These are phyloP conservation scores for Sebastes cheni DNA, from an alignment of 2,797 vertebrate genomes.

Conservation along the genomic window DNA sequence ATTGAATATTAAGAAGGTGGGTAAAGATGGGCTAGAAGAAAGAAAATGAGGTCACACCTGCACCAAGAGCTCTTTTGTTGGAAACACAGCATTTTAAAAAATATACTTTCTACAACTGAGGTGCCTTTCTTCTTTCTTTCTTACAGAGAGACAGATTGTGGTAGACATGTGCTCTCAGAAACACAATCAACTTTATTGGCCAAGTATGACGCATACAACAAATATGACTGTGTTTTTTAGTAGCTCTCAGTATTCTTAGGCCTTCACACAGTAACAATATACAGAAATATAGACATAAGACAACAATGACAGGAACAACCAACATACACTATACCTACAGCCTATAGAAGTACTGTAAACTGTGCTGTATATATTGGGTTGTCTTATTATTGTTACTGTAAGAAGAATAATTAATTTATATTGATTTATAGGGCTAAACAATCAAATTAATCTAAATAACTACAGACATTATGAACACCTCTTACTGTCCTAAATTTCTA, in stretches of 20 bases:
- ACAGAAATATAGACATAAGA: neutral
- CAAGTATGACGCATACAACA: neutral
- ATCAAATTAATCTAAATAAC: neutral
- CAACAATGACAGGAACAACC: neutral
- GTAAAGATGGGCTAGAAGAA: neutral
- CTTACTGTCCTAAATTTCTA: neutral
- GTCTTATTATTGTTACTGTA: neutral
- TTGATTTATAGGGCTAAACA: neutral
- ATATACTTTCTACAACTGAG: neutral
- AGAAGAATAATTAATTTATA: neutral
- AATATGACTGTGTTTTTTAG: neutral
- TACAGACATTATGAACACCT: neutral
- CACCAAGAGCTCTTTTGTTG: neutral
- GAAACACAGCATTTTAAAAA: neutral
- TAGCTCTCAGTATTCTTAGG: neutral
- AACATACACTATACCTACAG: neutral
- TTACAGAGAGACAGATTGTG: neutral
- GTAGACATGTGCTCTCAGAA: neutral
- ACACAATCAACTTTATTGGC: neutral
- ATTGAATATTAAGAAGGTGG: too few relatives aligned
- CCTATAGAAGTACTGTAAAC: neutral
- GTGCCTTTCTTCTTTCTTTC: neutral
- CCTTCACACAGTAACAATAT: neutral
- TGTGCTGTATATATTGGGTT: neutral
- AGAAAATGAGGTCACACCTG: slow-evolving; percentile 9